These are phyloP conservation scores for Stenoptilia bipunctidactyla DNA, from an alignment of 2,888 invertebrate species.

Conservation along the genomic window DNA sequence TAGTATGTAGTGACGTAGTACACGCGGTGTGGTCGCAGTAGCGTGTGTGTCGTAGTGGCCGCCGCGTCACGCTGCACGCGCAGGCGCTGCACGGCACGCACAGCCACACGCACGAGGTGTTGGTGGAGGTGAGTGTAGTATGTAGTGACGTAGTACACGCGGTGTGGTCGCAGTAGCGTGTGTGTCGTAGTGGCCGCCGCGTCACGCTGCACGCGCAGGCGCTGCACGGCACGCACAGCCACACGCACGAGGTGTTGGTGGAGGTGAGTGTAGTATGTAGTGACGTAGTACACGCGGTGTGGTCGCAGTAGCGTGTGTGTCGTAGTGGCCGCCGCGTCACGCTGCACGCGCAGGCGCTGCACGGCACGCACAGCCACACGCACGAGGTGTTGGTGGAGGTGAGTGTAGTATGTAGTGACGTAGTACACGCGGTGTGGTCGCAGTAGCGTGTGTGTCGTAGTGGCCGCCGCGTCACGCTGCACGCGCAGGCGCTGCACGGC, in stretches of 20 bases:
- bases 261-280: no score
- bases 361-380: conserved; percentile 79
- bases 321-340: conserved; percentile 82
- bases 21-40: no score
- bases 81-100: conserved; percentile 81
- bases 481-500: conserved; percentile 82
- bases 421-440: no score
- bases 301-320: no score
- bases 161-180: no score
- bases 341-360: conserved; percentile 81
- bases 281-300: no score
- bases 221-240: conserved; percentile 79
- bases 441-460: no score
- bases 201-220: conserved; percentile 84
- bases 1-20: no score
- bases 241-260: conserved; percentile 34
- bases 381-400: neutral
- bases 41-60: conserved; percentile 81
- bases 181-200: conserved; percentile 78
- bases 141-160: no score
- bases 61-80: conserved; percentile 82
- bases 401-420: no score
- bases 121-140: neutral
- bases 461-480: conserved; percentile 79
- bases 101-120: conserved; percentile 51